These are phyloP conservation scores for Anoncus sp. DNA, from an alignment of 2,888 invertebrate species.

Conservation along the genomic window DNA sequence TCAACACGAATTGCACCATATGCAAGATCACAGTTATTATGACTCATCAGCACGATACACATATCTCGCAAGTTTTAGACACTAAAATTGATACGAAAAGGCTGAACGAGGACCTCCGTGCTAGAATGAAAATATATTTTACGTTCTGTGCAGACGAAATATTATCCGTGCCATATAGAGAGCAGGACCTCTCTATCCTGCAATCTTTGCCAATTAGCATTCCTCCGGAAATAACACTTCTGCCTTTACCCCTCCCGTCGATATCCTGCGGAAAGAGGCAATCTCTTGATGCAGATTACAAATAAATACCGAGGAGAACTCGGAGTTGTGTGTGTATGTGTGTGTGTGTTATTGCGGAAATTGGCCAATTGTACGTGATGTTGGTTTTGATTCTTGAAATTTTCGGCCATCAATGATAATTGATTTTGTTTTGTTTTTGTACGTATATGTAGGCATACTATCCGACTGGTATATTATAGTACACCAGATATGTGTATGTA, in stretches of 20 bases:
- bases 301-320: slow-evolving; percentile 74
- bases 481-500: neutral
- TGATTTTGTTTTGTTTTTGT: slow-evolving; percentile 15
- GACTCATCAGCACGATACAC: neutral
- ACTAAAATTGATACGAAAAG: neutral
- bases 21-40: neutral
- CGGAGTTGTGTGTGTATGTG: slow-evolving; percentile 51
- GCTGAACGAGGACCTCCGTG: neutral
- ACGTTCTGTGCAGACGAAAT: slow-evolving; percentile 10
- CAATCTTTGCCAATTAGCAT: slow-evolving; percentile 72
- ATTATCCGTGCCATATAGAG: neutral
- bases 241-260: slow-evolving; percentile 65
- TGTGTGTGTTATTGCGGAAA: slow-evolving; percentile 72
- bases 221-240: slow-evolving; percentile 76
- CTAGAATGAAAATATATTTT: slow-evolving; percentile 23
- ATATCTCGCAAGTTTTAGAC: neutral
- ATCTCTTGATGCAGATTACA: slow-evolving; percentile 78
- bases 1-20: neutral
- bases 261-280: slow-evolving; percentile 78
- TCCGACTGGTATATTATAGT: neutral
- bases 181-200: slow-evolving; percentile 17
- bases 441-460: neutral
- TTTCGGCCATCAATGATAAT: neutral
- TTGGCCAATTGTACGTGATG: slow-evolving; percentile 73
- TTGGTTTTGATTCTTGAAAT: slow-evolving; percentile 38